Conservation (phyloP, 2,113 vertebrate species). For the Dolichallabes microphthalmus region DNA sequence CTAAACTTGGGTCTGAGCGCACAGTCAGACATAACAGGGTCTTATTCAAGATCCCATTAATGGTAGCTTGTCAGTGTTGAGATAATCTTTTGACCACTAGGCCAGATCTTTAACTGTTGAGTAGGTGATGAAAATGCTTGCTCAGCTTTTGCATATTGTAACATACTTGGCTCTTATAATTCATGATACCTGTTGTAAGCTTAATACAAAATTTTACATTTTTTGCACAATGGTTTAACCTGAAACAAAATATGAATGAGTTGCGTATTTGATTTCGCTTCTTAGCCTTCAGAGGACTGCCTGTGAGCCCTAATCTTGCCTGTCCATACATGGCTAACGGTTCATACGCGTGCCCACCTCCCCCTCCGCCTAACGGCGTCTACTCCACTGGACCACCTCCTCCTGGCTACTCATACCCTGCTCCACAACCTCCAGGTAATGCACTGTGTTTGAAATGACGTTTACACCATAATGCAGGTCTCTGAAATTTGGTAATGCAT, state of each 20-base stretch:
- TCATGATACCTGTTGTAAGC: background rate
- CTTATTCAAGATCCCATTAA: background rate
- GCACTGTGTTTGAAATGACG: background rate
- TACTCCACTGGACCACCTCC: conserved; percentile 79
- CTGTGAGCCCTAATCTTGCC: conserved; percentile 77
- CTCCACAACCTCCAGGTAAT: conserved; percentile 80
- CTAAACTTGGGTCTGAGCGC: background rate
- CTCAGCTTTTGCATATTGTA: background rate
- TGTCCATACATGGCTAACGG: conserved; percentile 92
- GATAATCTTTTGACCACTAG: background rate
- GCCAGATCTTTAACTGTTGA: background rate
- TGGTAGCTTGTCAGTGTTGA: background rate
- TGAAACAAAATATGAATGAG: background rate
- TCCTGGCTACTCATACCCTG: conserved; percentile 79
- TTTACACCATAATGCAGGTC: background rate
- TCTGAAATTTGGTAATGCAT: background rate
- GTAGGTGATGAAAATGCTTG: background rate
- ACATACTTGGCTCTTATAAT: background rate
- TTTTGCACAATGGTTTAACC: background rate
- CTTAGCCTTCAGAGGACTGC: conserved; percentile 89
- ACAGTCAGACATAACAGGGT: background rate
- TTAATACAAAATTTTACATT: background rate
- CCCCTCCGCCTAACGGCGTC: conserved; percentile 82
- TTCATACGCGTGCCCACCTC: conserved; percentile 79
- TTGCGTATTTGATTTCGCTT: background rate